Evolutionary conservation across 2,888 invertebrate genomes (phyloP).

Genomic region (Colletes collaris): DNA sequence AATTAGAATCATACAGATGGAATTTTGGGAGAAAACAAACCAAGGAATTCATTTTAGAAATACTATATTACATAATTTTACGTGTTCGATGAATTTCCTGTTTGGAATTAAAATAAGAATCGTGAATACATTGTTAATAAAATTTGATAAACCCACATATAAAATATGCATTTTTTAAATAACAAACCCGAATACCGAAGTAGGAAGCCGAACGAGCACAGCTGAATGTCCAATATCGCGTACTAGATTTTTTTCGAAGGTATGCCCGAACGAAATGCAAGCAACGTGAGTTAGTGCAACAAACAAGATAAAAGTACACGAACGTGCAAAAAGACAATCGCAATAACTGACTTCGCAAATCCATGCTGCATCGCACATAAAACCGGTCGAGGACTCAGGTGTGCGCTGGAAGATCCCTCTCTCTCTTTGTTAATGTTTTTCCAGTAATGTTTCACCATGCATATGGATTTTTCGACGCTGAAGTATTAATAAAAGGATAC

Average conservation of each 20-base stretch:
- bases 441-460: constrained; percentile 19
- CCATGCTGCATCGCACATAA: constrained; percentile 8
- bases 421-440: constrained; percentile 4
- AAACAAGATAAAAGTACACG: constrained; percentile 14
- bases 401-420: constrained; percentile 16
- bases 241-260: not conserved
- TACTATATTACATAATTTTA: too few species aligned
- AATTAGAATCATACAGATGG: too few species aligned
- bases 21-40: too few species aligned
- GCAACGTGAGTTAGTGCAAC: constrained; percentile 17
- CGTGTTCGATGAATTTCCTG: too few species aligned
- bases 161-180: not conserved
- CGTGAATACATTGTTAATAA: not conserved
- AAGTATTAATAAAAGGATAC: not conserved
- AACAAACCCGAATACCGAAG: not conserved
- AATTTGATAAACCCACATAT: not conserved
- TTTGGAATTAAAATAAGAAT: too few species aligned
- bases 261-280: not conserved
- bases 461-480: not conserved
- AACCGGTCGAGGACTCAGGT: constrained; percentile 44
- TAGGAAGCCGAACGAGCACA: not conserved
- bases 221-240: not conserved
- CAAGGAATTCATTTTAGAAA: too few species aligned
- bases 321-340: constrained; percentile 8
- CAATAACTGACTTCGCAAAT: constrained; percentile 30